These are phyloP conservation scores for Aporrectodea caliginosa DNA, from an alignment of 1,140 invertebrate genomes.

Conservation along the genomic window DNA sequence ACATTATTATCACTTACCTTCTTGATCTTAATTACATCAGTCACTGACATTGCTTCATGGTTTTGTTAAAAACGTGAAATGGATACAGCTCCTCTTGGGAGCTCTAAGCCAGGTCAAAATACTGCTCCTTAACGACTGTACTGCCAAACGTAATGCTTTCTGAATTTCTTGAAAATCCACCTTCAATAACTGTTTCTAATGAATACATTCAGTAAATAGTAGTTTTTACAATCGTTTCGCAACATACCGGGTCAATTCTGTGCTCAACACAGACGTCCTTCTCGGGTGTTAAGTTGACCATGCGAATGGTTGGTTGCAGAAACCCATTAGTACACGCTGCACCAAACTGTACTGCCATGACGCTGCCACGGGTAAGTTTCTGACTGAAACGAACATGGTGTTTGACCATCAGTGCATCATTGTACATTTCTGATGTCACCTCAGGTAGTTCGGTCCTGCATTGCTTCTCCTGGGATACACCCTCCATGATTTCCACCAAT, in stretches of 20 bases:
- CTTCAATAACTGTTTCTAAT: too few relatives aligned
- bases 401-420: slow-evolving; percentile 36
- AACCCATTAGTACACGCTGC: slow-evolving; percentile 36
- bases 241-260: slow-evolving; percentile 36
- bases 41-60: too few relatives aligned
- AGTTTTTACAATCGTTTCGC: background rate
- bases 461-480: background rate
- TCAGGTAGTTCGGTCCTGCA: slow-evolving; percentile 28
- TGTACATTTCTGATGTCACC: slow-evolving; percentile 40
- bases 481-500: background rate
- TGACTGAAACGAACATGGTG: slow-evolving; percentile 41
- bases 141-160: too few relatives aligned
- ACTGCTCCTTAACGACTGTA: too few relatives aligned
- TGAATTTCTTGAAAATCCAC: too few relatives aligned
- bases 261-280: slow-evolving; percentile 49
- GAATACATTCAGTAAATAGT: too few relatives aligned
- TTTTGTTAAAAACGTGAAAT: too few relatives aligned
- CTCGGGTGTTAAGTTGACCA: slow-evolving; percentile 42
- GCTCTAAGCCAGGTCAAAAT: too few relatives aligned
- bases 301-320: slow-evolving; percentile 41
- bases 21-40: too few relatives aligned
- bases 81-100: too few relatives aligned
- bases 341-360: slow-evolving; percentile 42
- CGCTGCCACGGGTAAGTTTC: slow-evolving; percentile 35
- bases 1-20: too few relatives aligned